Evolutionary conservation across 2,113 vertebrate species (phyloP).

Genomic region (Aphelocoma coerulescens): DNA sequence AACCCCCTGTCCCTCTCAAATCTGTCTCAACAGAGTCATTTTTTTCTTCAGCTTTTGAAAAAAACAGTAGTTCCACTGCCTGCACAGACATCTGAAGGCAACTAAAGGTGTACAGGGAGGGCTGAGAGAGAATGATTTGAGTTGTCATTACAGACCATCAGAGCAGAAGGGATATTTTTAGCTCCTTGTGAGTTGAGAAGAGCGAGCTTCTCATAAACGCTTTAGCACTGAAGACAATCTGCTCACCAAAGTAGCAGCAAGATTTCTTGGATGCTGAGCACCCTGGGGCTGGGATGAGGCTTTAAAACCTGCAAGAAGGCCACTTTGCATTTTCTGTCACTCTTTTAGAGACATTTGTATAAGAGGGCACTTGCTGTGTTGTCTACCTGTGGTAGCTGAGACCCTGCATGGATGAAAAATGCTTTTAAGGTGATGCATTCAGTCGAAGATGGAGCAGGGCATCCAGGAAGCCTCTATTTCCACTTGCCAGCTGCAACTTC

Average conservation of each 20-base stretch:
- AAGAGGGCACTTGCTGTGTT: not conserved
- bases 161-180: not conserved
- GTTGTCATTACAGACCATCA: not conserved
- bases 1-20: not conserved
- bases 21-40: too few relatives aligned
- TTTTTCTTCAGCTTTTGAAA: not conserved
- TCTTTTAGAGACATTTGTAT: not conserved
- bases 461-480: not conserved
- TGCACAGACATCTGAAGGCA: not conserved
- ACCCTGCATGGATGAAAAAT: rapidly evolving
- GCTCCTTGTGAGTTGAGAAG: not conserved
- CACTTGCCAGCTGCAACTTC: not conserved
- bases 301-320: not conserved
- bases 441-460: not conserved
- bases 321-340: not conserved
- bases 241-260: not conserved
- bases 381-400: not conserved
- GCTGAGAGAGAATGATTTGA: not conserved
- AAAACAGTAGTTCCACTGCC: not conserved
- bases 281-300: not conserved
- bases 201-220: rapidly evolving
- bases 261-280: not conserved
- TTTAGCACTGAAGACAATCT: rapidly evolving
- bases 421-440: not conserved
- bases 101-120: not conserved